Evolutionary conservation across 2,888 invertebrate genomes (phyloP), one percentile per base, ranked within the genome.

Genomic region (Amblyjoppa proteus): DNA sequence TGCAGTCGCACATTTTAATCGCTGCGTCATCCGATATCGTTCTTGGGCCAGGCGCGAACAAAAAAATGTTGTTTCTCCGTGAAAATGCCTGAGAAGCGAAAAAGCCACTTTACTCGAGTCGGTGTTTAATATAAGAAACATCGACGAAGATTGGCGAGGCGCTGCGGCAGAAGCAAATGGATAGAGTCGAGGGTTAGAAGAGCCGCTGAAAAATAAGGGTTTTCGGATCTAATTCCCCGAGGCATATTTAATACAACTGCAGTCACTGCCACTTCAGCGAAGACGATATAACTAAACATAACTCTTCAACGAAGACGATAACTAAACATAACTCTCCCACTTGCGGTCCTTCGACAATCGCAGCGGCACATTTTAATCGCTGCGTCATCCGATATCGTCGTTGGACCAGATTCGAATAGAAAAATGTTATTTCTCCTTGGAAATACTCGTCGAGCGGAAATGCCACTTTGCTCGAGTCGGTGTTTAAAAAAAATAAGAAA

Each of bases 211-310:
- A 91, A 92, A 92, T 92, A 92, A 92, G 91, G 92, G 91, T 92
- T 20, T 92, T 91, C 90, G 91, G 91, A 92, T 91, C 91, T 90
- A 92, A 92, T 92, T 92, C 92, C 89, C 91, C 89, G 83, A 89
- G 89, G 91, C 90, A 91, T 92, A 91, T 92, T 92, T 91, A 92
- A 91, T 11, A 41, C 3, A 41, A 64, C 61, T 53, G 56, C 75
- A 70, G 16, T 13, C 4, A 49, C 66, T 38, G 80, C 69, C 53
- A 11, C 41, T 68, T 31, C 76, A 20, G 20, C 20, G 20, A 20
- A 20, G 20, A 20, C 20, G 20, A 20, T 20, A 20, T 20, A 20
- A 20, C 20, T 20, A 75, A 84, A 79, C 81, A 74, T 79, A 82
- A 79, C 28, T 58, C 58, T 58, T 20, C 20, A 20, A 20, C 20